Evolutionary conservation across 2,888 invertebrate species (phyloP), one percentile per base, ranked within the genome.

Genomic region (Tanytarsus gracilentus): DNA sequence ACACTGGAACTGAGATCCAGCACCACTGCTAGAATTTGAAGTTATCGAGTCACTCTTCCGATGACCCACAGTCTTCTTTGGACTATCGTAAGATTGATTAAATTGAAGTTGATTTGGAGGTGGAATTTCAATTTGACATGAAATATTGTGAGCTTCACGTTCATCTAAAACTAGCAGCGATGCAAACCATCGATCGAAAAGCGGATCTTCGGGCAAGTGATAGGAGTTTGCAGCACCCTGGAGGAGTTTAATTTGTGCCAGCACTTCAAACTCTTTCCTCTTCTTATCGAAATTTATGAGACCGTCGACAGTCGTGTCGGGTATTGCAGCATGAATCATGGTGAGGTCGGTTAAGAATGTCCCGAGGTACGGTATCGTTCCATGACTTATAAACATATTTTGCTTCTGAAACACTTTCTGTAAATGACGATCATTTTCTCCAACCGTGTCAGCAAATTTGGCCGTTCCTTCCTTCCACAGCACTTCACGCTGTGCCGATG

Each of bases 211-310:
- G 30, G 82, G 82, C 64, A 98, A 81, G 69, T 88, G 86, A 72
- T 99, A 99, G 2, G 95, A 92, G 71, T 95, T 93, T 3, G 98
- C 96, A 11, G 98, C 94, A 60, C 82, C 82, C 63, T 99, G 98
- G n/a, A 97, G 78, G 62, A 99, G 76, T 71, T 95, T 89, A 62
- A 99, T 92, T 77, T 95, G 95, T 7, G 98, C 98, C 63, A 99
- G 79, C 23, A 99, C 92, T 76, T 99, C 99, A 74, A 99, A 99
- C 74, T 99, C 98, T 75, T 97, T 97, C 63, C 97, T 79, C 61
- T 94, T 83, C 74, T 99, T 99, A 72, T 99, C 98, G 72, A 99
- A 98, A 75, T 99, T 99, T 53, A 99, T 94, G 51, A 98, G 78
- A 50, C 88, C 87, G 63, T 88, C 88, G 48, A 83, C 81, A 39